These are phyloP conservation scores for Circaetus gallicus DNA, from an alignment of 2,113 vertebrate species.

Conservation along the genomic window DNA sequence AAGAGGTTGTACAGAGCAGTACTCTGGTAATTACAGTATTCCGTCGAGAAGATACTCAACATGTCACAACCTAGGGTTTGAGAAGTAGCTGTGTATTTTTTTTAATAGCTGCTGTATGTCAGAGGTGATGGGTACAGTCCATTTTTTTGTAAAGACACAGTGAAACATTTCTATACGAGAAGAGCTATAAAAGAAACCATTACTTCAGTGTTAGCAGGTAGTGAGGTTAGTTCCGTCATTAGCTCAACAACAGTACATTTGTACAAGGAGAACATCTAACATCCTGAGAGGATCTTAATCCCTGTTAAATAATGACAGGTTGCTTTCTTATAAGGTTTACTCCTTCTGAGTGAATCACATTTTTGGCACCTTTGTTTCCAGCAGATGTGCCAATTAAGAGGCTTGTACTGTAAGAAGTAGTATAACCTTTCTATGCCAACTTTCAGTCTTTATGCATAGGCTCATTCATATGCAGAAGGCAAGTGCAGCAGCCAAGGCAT, in stretches of 20 bases:
- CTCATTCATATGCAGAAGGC: constrained; percentile 24
- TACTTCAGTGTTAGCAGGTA: neutral
- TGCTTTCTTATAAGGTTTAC: constrained; percentile 3
- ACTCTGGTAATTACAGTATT: neutral
- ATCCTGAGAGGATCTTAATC: constrained; percentile 8
- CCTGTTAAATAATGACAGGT: neutral
- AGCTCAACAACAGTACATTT: neutral
- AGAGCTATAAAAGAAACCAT: neutral
- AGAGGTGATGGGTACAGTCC: neutral
- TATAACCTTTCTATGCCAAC: constrained; percentile 35
- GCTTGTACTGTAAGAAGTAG: neutral
- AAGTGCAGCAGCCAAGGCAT: constrained; percentile 28
- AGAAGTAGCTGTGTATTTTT: neutral
- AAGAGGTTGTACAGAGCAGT: neutral
- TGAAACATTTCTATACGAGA: neutral
- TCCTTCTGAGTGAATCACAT: neutral
- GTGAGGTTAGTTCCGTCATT: neutral
- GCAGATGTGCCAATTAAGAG: constrained; percentile 52
- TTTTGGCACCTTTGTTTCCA: constrained; percentile 46
- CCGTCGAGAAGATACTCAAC: neutral
- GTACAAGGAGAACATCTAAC: neutral
- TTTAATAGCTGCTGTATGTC: neutral
- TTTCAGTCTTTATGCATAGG: neutral
- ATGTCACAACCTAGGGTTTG: neutral
- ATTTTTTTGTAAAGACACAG: neutral